phyloP scores from a whole-genome alignment of 2,113 vertebrate genomes.

The Solea senegalensis region DNA sequence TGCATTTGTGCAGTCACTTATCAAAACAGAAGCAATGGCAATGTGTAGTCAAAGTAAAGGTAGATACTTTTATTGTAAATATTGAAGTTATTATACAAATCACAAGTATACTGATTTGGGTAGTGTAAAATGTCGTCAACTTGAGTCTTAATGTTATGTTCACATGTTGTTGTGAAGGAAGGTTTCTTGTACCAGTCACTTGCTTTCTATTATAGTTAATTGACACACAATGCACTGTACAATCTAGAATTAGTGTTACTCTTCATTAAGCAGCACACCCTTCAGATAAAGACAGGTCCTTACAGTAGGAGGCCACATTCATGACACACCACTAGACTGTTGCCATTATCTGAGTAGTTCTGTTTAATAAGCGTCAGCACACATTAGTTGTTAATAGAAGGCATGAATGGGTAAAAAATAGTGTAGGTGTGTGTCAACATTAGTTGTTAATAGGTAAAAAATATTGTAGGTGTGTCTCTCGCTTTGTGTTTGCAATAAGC shows the following conservation, averaged over 20 bases:
- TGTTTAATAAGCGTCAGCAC: neutral
- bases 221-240: conserved; percentile 38
- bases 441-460: neutral
- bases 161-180: conserved; percentile 37
- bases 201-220: conserved; percentile 50
- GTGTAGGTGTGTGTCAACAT: neutral
- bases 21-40: neutral
- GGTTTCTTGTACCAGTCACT: conserved; percentile 47
- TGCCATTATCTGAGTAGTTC: neutral
- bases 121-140: neutral
- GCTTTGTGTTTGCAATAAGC: neutral
- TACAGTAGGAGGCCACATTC: neutral
- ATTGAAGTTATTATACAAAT: neutral
- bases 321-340: neutral
- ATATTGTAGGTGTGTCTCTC: neutral
- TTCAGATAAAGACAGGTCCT: conserved; percentile 6
- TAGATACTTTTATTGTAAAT: neutral
- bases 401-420: no score
- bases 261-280: conserved; percentile 13
- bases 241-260: conserved; percentile 47
- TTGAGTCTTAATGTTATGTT: conserved; percentile 9
- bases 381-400: neutral
- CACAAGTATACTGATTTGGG: neutral
- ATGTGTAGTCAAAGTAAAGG: neutral
- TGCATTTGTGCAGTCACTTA: neutral